Conservation (phyloP, 2,797 vertebrate genomes). For the Echeneis naucrates region DNA sequence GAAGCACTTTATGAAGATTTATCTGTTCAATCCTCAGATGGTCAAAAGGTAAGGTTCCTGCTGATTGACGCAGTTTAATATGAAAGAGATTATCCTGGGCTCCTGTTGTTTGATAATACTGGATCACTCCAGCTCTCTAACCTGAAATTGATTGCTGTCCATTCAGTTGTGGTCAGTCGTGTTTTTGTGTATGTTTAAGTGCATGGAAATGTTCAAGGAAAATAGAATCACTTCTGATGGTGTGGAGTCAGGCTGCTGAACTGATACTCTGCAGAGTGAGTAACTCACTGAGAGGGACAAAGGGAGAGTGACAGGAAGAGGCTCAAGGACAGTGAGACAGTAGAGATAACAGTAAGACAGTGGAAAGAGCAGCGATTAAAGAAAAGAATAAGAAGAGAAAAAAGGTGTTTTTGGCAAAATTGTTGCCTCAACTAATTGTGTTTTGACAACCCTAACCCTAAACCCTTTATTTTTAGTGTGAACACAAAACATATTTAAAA, state of each 20-base stretch:
- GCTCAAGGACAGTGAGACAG: neutral
- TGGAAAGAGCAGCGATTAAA: neutral
- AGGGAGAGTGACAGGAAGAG: neutral
- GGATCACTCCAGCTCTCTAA: constrained; percentile 47
- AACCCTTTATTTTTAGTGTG: neutral
- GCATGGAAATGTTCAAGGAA: constrained; percentile 5
- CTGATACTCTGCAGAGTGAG: constrained; percentile 13
- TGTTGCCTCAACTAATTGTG: neutral
- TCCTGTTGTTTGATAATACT: constrained; percentile 22
- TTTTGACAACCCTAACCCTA: constrained; percentile 20
- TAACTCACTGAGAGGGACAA: neutral
- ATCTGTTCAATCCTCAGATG: constrained; percentile 97
- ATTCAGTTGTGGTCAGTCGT: constrained; percentile 32
- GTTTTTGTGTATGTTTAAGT: constrained; percentile 5
- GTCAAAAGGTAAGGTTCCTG: constrained; percentile 91
- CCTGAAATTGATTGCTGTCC: constrained; percentile 54
- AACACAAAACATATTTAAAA: neutral
- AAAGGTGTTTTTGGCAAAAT: neutral
- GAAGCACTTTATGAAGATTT: constrained; percentile 98
- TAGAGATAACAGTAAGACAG: neutral
- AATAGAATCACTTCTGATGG: constrained; percentile 11
- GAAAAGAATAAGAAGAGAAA: neutral
- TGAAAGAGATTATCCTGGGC: constrained; percentile 23
- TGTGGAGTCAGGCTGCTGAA: constrained; percentile 14
- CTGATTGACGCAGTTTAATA: constrained; percentile 30